Evolutionary conservation across 2,113 vertebrate genomes (phyloP), one percentile per base, ranked within the genome.

Genomic region (Sinocyclocheilus rhinocerous): DNA sequence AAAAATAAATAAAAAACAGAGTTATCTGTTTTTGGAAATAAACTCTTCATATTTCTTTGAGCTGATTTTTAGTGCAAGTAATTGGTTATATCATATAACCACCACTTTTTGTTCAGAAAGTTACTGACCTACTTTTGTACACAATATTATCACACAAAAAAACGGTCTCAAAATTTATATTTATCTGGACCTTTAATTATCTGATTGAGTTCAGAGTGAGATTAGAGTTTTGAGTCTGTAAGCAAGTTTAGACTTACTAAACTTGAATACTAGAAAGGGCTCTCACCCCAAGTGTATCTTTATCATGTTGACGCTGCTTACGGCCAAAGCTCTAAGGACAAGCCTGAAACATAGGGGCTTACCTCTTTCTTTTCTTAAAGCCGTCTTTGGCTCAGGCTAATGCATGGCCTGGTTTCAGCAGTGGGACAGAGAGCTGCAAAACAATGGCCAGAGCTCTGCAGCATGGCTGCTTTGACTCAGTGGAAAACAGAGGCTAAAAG

Each of bases 331-430:
- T 72, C 55, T 76, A 39, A 85, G 61, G 50, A 86, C 76, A 85
- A 85, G 50, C 85, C 50, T 67, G 59, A 85, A 88, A 84, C 67
- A n/a, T n/a, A 82, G 8, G 29, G 33, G 61, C 78, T 87, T 87
- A 89, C 75, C 65, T 73, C 36, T 33, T 45, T 85, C 83, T 85
- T 80, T 39, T 55, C 24, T 80, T 76, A 85, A 89, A 85, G 76
- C 83, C 73, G 65, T 76, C 83, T 85, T 76, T 88, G 84, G 89
- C 61, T 86, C 76, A 70, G 52, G 18, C 20, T 88, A 86, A 90
- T 86, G 73, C 77, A 78, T 88, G 86, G 48, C 81, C 89, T 86
- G 85, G 59, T 85, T 89, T 85, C 26, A 88, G 61, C 63, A 26
- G 59, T 86, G 45, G 52, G 52, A 83, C 55, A 67, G 16, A 50